These are phyloP conservation scores for Chaetophractus vellerosus DNA, from an alignment of 2,797 vertebrate species.

Conservation along the genomic window DNA sequence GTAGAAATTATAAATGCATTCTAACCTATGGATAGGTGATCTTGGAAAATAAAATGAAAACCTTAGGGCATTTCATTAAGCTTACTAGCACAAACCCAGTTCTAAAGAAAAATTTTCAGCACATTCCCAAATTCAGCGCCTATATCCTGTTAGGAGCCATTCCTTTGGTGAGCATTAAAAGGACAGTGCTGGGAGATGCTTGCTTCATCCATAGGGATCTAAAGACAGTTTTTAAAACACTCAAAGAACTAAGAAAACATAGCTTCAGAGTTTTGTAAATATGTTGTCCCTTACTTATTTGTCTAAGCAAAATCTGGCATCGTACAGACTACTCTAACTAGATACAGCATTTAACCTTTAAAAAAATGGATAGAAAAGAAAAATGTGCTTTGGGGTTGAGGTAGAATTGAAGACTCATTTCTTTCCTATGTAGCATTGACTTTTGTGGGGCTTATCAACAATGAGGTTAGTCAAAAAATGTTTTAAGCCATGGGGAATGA, in stretches of 20 bases:
- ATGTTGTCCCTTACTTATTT: slow-evolving; percentile 31
- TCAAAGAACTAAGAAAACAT: slow-evolving; percentile 1
- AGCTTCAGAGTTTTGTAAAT: slow-evolving; percentile 1
- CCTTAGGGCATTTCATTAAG: not conserved
- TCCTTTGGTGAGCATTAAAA: not conserved
- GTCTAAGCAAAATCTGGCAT: slow-evolving; percentile 29
- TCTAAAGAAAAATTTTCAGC: slow-evolving; percentile 36
- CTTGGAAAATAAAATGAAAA: not conserved
- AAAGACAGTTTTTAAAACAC: not conserved
- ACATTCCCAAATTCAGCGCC: not conserved
- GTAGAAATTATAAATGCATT: not conserved
- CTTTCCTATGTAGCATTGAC: not conserved
- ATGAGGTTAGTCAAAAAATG: not conserved
- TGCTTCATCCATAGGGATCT: not conserved
- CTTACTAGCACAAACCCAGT: not conserved
- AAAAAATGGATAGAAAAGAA: not conserved
- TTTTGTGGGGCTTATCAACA: slow-evolving; percentile 49
- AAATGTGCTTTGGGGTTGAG: not conserved
- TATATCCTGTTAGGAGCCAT: not conserved
- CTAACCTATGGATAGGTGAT: not conserved
- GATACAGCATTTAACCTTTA: not conserved
- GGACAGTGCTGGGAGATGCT: not conserved
- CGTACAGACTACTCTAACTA: not conserved
- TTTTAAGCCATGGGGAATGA: not conserved
- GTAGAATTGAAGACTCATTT: slow-evolving; percentile 44